These are phyloP conservation scores for Drosophila gunungcola DNA, from an alignment of 1,140 invertebrate genomes.

Conservation along the genomic window DNA sequence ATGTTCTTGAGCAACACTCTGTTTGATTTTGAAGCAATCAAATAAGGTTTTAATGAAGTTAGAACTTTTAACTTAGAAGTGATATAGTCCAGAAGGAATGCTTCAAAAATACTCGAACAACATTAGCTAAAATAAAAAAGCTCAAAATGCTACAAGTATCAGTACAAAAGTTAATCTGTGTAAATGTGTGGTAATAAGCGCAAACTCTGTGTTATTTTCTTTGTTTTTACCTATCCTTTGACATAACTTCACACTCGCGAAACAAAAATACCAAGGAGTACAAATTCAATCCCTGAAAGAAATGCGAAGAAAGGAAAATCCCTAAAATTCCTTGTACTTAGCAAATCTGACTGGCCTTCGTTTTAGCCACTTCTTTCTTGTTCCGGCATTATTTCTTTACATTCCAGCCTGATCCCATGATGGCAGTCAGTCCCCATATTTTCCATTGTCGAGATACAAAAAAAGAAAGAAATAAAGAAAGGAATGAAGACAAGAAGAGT, in stretches of 20 bases:
- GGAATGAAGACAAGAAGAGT: background rate
- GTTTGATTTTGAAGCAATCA: conserved; percentile 16
- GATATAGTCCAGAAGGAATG: too few relatives aligned
- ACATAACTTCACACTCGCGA: conserved; percentile 8
- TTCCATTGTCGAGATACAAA: conserved; percentile 12
- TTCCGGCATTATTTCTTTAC: background rate
- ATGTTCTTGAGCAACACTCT: background rate
- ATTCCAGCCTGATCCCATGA: conserved; percentile 11
- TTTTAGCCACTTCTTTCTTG: conserved; percentile 13
- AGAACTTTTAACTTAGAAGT: too few relatives aligned
- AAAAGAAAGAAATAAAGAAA: background rate
- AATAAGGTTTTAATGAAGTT: background rate
- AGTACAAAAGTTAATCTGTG: too few relatives aligned
- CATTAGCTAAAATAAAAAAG: too few relatives aligned
- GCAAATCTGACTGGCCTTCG: conserved; percentile 7
- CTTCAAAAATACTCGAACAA: too few relatives aligned
- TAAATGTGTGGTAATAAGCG: too few relatives aligned
- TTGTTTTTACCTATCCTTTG: background rate
- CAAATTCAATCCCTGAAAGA: conserved; percentile 1
- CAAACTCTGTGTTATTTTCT: background rate
- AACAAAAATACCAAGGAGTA: background rate
- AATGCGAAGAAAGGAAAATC: conserved; percentile 1
- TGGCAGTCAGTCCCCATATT: conserved; percentile 14
- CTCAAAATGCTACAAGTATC: too few relatives aligned
- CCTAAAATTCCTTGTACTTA: conserved; percentile 20